Evolutionary conservation across 2,888 invertebrate genomes (phyloP).

Genomic region (Athripsodes cinereus): DNA sequence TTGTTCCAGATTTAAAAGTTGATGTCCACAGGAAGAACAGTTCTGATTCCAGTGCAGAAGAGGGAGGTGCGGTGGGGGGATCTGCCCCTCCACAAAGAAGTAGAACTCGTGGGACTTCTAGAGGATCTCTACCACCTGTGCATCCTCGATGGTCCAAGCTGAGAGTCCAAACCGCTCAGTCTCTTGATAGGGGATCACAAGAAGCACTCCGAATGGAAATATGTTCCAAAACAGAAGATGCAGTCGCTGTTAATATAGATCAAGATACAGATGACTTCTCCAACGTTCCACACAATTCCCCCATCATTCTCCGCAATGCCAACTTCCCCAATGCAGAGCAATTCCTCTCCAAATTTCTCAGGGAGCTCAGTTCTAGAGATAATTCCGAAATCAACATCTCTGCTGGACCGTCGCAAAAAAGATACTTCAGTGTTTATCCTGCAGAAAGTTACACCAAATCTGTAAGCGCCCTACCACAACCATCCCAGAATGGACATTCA

Average conservation of each 20-base stretch:
- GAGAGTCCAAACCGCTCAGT: slow-evolving; percentile 7
- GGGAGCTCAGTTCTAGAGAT: slow-evolving; percentile 49
- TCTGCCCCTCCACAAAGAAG: slow-evolving; percentile 36
- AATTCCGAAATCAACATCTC: slow-evolving; percentile 46
- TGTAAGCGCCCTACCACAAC: slow-evolving; percentile 41
- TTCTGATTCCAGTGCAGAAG: slow-evolving; percentile 79
- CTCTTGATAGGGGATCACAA: slow-evolving; percentile 36
- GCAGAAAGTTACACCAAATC: slow-evolving; percentile 49
- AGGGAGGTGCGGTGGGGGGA: slow-evolving; percentile 47
- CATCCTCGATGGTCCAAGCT: slow-evolving; percentile 30
- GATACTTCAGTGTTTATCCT: slow-evolving; percentile 41
- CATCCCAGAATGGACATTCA: slow-evolving; percentile 36
- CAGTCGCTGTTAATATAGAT: slow-evolving; percentile 39
- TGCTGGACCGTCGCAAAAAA: slow-evolving; percentile 34
- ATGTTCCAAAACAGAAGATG: slow-evolving; percentile 31
- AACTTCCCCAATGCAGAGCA: slow-evolving; percentile 45
- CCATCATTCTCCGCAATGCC: slow-evolving; percentile 40
- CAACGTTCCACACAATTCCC: slow-evolving; percentile 42
- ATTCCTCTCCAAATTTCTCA: slow-evolving; percentile 48
- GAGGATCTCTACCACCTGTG: slow-evolving; percentile 32
- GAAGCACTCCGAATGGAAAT: slow-evolving; percentile 37
- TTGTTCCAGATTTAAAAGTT: slow-evolving; percentile 71
- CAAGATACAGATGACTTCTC: slow-evolving; percentile 47
- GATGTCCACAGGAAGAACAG: slow-evolving; percentile 91
- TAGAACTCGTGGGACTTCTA: slow-evolving; percentile 35